Conservation (phyloP, 2,888 invertebrate species). For the Oxytorus armatus region DNA sequence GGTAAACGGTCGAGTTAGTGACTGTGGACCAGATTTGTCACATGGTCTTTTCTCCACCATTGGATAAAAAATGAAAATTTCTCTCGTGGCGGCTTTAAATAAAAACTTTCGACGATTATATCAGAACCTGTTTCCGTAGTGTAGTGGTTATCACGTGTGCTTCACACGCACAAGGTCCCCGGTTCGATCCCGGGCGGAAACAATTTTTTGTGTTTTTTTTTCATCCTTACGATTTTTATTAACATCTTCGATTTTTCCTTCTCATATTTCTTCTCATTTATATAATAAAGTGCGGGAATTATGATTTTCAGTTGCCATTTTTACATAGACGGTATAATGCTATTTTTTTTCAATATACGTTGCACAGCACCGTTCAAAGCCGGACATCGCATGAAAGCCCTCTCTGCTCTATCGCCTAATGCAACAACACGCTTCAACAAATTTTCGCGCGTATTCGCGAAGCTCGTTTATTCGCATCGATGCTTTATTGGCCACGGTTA, state of each 20-base stretch:
- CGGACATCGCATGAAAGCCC: neutral
- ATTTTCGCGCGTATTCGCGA: conserved; percentile 42
- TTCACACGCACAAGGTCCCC: conserved; percentile 89
- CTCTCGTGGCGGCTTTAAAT: neutral
- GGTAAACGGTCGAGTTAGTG: too few relatives aligned
- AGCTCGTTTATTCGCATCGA: conserved; percentile 28
- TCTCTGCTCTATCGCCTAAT: conserved; percentile 10
- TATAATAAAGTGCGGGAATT: too few relatives aligned
- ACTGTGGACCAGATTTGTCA: too few relatives aligned
- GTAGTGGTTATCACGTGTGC: conserved; percentile 93
- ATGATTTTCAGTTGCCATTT: too few relatives aligned
- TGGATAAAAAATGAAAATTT: too few relatives aligned
- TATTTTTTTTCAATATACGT: conserved; percentile 3
- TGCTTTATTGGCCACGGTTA: conserved; percentile 53
- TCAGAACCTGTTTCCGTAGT: conserved; percentile 87
- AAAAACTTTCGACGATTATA: neutral
- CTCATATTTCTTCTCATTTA: neutral
- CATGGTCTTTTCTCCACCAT: too few relatives aligned
- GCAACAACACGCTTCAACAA: conserved; percentile 45
- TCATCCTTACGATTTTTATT: neutral
- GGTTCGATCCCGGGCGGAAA: conserved; percentile 81
- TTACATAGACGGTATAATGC: neutral
- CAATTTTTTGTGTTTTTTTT: conserved; percentile 68
- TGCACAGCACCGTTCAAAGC: neutral
- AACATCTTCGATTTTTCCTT: conserved; percentile 30